Evolutionary conservation across 2,888 invertebrate species (phyloP).

Genomic region (Torymus auratus): DNA sequence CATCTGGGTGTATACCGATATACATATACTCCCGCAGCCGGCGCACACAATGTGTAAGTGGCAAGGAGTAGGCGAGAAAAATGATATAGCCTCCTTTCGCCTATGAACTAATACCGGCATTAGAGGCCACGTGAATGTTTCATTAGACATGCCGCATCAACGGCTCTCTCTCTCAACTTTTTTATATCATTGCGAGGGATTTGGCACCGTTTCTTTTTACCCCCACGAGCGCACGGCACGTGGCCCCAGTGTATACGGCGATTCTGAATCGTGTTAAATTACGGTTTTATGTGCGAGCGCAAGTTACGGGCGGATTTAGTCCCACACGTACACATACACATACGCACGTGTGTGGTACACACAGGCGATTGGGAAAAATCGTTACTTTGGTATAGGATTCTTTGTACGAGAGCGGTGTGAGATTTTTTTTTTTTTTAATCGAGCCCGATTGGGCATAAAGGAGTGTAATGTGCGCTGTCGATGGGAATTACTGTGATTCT

Average conservation of each 20-base stretch:
- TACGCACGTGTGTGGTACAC: neutral
- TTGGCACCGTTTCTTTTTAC: neutral
- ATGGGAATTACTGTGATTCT: slow-evolving; percentile 22
- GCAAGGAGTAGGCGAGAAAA: slow-evolving; percentile 50
- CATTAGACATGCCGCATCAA: slow-evolving; percentile 53
- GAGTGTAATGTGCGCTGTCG: neutral
- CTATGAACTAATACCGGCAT: slow-evolving; percentile 42
- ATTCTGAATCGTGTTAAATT: slow-evolving; percentile 40
- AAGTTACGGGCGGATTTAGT: slow-evolving; percentile 39
- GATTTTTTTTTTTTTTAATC: neutral
- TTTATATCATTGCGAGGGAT: slow-evolving; percentile 29
- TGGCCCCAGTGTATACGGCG: neutral
- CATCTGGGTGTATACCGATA: neutral
- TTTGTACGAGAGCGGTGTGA: slow-evolving; percentile 18
- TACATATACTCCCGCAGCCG: neutral
- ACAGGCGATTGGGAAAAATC: slow-evolving; percentile 1
- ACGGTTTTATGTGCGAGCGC: slow-evolving; percentile 37
- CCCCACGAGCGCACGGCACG: neutral
- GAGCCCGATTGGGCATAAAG: slow-evolving; percentile 11
- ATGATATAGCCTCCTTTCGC: slow-evolving; percentile 24
- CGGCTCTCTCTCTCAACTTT: slow-evolving; percentile 12
- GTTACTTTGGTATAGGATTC: neutral
- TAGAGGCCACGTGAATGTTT: slow-evolving; percentile 58
- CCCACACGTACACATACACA: neutral
- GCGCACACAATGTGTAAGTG: slow-evolving; percentile 15